Base-by-base conservation (phyloP, 2,888 invertebrate genomes). In the Ophion ventricosus region DNA sequence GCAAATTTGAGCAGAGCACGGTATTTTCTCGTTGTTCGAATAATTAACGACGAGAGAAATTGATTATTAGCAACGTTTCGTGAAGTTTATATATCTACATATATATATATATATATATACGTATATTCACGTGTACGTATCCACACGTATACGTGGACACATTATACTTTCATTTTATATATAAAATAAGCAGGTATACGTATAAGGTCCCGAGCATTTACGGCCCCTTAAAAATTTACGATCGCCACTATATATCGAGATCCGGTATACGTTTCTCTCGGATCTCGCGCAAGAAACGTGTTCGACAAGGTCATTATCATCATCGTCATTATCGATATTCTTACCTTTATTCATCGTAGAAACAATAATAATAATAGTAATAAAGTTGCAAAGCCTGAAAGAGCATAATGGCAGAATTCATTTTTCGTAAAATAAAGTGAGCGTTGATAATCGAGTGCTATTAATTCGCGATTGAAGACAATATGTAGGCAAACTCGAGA, bases 291-390 rank as follows among this genome's bases (percentile, higher is more conserved):
- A 66, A 82, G 69, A 72, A 79, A 82, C 78, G 54, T 75, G 83
- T 59, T 79, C 43, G 83, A 83, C 83, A 83, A 83, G 79, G 79
- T 83, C 79, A 83, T 83, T 83, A 73, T 83, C 49, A 61, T 78
- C 82, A 77, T 77, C 64, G 66, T 67, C 70, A 82, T 82, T 82
- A 82, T 78, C 82, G 69, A 74, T 74, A 67, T 23, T 80, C 35
- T 43, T 23, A 25, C 61, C 35, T 64, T 40, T 64, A 57, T 69
- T 76, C 25, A 43, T 63, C 54, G 17, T 25, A 66, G n/a, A 63
- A 78, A 29, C 3, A 75, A 25, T 1, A 40, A 66, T 56, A 23
- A 59, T 20, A 59, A 59, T 43, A 35, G 20, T 40, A 59, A 75
- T 56, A 26, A 75, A 56, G 56, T 56, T 64, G 54, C 35, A 66